A percentile compares a stretch with the other conserved stretches of the same genome.
phyloP scores from a whole-genome alignment of 2,888 invertebrate genomes.

The Notocelia uddmanniana region DNA sequence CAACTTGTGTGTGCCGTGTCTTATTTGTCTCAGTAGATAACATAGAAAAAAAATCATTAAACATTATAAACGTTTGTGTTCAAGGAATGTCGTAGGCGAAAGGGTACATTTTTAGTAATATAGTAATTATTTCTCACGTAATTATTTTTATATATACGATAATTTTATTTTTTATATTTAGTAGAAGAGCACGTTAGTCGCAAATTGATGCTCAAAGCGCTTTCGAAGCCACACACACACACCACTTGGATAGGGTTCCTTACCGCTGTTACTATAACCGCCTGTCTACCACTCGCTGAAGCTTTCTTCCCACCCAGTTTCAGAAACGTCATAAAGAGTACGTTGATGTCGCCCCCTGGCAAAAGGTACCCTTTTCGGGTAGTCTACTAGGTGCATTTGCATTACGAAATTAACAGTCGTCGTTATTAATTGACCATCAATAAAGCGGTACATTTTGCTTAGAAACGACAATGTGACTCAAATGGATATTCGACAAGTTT shows the following conservation, averaged over 20 bases:
- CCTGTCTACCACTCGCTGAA: conserved; percentile 38
- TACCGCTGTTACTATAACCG: conserved; percentile 42
- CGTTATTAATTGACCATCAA: background rate
- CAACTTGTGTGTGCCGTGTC: conserved; percentile 72
- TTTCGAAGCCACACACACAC: conserved; percentile 60
- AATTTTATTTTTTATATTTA: conserved; percentile 48
- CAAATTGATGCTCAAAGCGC: conserved; percentile 58
- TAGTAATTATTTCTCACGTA: conserved; percentile 52
- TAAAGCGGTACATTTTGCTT: background rate
- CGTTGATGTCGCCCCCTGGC: background rate
- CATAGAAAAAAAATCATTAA: conserved; percentile 57
- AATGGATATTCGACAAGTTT: background rate
- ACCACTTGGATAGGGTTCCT: conserved; percentile 54
- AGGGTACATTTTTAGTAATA: conserved; percentile 68
- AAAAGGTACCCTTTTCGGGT: background rate
- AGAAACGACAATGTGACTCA: no score
- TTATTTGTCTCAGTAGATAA: conserved; percentile 67
- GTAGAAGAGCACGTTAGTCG: conserved; percentile 57
- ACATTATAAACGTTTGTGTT: conserved; percentile 60
- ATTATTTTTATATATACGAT: conserved; percentile 54
- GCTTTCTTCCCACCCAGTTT: conserved; percentile 37
- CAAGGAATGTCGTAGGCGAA: conserved; percentile 79
- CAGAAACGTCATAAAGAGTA: conserved; percentile 8
- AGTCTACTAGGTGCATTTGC: no score
- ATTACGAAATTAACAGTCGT: background rate